Evolutionary conservation across 2,797 vertebrate genomes (phyloP), one percentile per base, ranked within the genome.

Genomic region (Limosa lapponica): DNA sequence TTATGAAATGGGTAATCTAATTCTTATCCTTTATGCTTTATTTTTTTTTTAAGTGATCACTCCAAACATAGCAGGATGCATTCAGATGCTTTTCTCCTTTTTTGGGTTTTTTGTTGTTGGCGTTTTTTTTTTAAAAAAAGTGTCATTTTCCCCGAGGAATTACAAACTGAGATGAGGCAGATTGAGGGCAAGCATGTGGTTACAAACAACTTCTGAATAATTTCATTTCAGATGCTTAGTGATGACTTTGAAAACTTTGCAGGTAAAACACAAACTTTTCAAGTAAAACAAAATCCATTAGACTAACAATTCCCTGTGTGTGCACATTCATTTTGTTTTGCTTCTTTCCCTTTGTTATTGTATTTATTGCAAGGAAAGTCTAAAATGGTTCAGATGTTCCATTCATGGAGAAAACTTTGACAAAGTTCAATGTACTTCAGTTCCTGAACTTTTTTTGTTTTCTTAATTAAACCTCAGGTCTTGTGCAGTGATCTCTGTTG

Each of bases 181-280:
- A 91, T 32, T 51, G 79, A 97, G 62, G 90, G 74, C 93, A 96
- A 89, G 87, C 15, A 67, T 81, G 81, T 86, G 92, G 59, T 87
- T 90, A 55, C 58, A 80, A 95, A 81, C 70, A 74, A 10, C 36
- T 87, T 28, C 39, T 87, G 87, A 95, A 95, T 94, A 95, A 97
- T 94, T 96, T 93, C 34, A 77, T 89, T 84, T 51, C 46, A 85
- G 81, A 70, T 48, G 36, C 32, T 89, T 57, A 71, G 74, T 87
- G 85, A 90, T 94, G 96, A 95, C 94, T 96, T 95, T 96, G 93
- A 96, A 95, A 95, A 95, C 67, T 96, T 93, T 85, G 22, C 87
- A 91, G 70, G 91, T 82, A 97, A 93, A 93, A 13, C 75, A 65
- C 27, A 84, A 95, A 96, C 85, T 95, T 91, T 59, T 82, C 51